Conservation (phyloP, 2,797 vertebrate species). For the Thalassophryne amazonica region DNA sequence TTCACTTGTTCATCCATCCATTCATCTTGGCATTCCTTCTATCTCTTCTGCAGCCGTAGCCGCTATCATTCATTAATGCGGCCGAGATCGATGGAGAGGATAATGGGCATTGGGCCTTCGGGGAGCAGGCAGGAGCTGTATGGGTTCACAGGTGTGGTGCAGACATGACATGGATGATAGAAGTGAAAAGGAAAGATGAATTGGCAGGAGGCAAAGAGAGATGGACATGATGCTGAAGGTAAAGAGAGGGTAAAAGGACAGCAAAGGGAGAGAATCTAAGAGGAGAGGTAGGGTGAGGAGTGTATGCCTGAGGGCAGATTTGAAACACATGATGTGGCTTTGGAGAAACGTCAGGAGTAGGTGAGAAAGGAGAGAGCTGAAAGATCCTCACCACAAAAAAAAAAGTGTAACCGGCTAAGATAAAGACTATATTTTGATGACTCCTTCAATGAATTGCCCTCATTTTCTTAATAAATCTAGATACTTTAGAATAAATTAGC, state of each 20-base stretch:
- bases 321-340: conserved; percentile 15
- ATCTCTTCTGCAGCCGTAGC: conserved; percentile 7
- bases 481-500: too few relatives aligned
- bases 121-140: conserved; percentile 11
- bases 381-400: too few relatives aligned
- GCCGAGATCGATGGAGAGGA: conserved; percentile 52
- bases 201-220: conserved; percentile 6
- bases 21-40: conserved; percentile 11
- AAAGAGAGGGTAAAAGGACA: conserved; percentile 1
- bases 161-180: conserved; percentile 15
- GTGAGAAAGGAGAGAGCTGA: neutral
- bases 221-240: conserved; percentile 18
- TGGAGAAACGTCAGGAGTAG: conserved; percentile 9
- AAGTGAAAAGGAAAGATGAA: conserved; percentile 22
- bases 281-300: conserved; percentile 17
- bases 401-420: conserved; percentile 2
- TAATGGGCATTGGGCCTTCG: conserved; percentile 29
- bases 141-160: conserved; percentile 3
- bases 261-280: conserved; percentile 10
- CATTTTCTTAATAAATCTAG: neutral
- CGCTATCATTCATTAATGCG: conserved; percentile 46
- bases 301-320: conserved; percentile 30
- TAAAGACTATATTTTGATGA: conserved; percentile 3
- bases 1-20: neutral
- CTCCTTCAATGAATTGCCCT: conserved; percentile 2